Evolutionary conservation across 2,113 vertebrate species (phyloP).

Genomic region (Dolichotis patagonum): DNA sequence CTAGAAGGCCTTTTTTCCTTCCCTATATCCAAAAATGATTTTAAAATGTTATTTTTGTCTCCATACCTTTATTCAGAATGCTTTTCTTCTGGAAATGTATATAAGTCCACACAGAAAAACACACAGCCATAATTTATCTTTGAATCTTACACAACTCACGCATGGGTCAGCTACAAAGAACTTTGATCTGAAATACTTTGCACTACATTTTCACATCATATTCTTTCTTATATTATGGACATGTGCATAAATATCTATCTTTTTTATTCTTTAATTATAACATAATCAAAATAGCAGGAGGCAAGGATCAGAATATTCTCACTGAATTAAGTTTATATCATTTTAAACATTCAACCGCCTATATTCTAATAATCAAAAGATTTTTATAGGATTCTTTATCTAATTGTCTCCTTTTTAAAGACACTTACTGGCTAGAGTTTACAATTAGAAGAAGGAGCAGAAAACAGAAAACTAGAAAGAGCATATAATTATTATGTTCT

Average conservation of each 20-base stretch:
- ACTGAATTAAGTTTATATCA: conserved; percentile 31
- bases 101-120: neutral
- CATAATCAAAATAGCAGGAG: conserved; percentile 20
- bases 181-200: conserved; percentile 20
- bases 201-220: conserved; percentile 36
- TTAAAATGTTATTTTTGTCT: neutral
- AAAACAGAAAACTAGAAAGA: neutral
- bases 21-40: neutral
- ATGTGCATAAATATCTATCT: conserved; percentile 43
- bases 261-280: conserved; percentile 61
- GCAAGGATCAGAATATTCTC: neutral
- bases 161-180: conserved; percentile 19
- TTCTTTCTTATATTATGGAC: conserved; percentile 5
- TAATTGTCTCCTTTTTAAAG: conserved; percentile 8
- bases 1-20: neutral
- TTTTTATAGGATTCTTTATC: neutral
- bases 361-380: conserved; percentile 4
- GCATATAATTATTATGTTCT: conserved; percentile 4
- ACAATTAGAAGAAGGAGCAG: neutral
- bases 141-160: conserved; percentile 18
- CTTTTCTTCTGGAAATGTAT: neutral
- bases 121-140: neutral
- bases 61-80: neutral
- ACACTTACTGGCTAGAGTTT: neutral
- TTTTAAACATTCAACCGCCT: conserved; percentile 45